These are phyloP conservation scores for Coendou prehensilis DNA, from an alignment of 2,797 vertebrate species.

Conservation along the genomic window DNA sequence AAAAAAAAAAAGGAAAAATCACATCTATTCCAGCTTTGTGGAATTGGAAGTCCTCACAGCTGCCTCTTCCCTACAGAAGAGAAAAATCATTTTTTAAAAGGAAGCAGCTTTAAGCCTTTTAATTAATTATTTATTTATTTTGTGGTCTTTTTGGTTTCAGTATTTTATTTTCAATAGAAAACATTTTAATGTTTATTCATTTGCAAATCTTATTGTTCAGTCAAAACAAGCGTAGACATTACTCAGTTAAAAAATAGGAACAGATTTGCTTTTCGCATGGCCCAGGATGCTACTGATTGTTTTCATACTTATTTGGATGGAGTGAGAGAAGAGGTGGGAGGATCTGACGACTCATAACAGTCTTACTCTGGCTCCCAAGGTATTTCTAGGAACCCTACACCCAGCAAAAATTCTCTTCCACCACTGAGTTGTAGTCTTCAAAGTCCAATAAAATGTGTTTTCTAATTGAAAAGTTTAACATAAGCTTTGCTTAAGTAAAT, in stretches of 20 bases:
- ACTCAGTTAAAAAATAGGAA: not conserved
- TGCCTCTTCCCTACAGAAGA: not conserved
- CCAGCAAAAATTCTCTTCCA: not conserved
- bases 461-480: conserved; percentile 2
- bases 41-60: not conserved
- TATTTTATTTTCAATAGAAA: conserved; percentile 11
- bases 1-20: not conserved
- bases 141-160: not conserved
- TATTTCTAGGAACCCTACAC: not conserved
- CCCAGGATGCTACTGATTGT: not conserved
- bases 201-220: not conserved
- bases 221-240: not conserved
- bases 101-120: not conserved
- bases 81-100: not conserved
- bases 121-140: not conserved
- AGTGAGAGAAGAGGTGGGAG: not conserved
- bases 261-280: not conserved
- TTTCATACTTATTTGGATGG: not conserved
- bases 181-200: not conserved
- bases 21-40: not conserved
- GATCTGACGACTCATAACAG: not conserved
- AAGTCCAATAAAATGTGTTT: conserved; percentile 32
- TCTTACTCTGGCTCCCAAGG: not conserved
- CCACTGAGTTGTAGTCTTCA: not conserved
- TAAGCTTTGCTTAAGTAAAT: not conserved